Base-by-base conservation (phyloP, 1,140 invertebrate genomes). In the Leptopilina clavipes region DNA sequence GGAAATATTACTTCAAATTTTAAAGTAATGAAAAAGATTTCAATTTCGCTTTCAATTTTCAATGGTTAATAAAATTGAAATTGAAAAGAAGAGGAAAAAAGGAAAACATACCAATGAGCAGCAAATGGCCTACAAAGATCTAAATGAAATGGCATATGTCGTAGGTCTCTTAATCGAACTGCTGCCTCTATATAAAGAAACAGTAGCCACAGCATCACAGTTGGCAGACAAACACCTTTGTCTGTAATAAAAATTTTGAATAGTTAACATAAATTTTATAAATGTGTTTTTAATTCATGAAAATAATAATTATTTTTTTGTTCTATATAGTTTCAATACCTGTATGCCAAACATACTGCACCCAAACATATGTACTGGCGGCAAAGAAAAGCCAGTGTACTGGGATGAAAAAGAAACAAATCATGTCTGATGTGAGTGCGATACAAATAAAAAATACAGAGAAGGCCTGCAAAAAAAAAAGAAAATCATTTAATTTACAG, bases 401-500 rank as follows among this genome's bases (percentile, higher is more conserved):
- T 78, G 98, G 98, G 92, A 99, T 98, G 90, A 99, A 98, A 91
- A 99, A 97, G 92, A 98, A 98, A 93, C 98, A 99, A 91, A 99
- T 96, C 94, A 99, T 96, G 92, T 99, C 98, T 83, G 98, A 98
- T 81, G 98, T 99, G 79, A 99, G 93, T 83, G 98, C 97, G 89
- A 99, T 97, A 90, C 97, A 98, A 84, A 99, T 95, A 92, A 99
- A 99, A 91, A 99, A 98, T 83, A 99, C 95, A 85, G 98, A 98
- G 91, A 99, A 99, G 89, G 97, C 97, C 97, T 98, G 92, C 75
- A 95, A 94, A 44, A 85, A 84, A 86, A 82, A 79, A 79, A 80
- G 76, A 45, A 37, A 72, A 79, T 45, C 84, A 71, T 73, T 78
- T 52, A 52, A 77, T 77, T 78, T 31, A 73, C 19, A 12, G 12